These are phyloP conservation scores for Chaetogeoica ovagalla DNA, from an alignment of 2,888 invertebrate species.

Conservation along the genomic window DNA sequence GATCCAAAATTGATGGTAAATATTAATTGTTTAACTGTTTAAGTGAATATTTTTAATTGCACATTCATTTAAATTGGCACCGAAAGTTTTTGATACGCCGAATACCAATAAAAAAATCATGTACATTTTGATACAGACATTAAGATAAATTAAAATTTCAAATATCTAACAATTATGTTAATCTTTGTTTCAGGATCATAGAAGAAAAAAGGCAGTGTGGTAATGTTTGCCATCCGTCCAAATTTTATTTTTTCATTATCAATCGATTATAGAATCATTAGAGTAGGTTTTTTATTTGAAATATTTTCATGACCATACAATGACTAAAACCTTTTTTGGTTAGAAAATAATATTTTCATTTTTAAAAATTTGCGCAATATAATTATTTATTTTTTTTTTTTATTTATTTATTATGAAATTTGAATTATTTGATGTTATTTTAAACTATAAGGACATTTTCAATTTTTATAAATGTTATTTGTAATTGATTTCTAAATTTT, in stretches of 20 bases:
- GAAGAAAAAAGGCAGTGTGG: constrained; percentile 44
- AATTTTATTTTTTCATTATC: background rate
- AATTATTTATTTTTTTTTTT: background rate
- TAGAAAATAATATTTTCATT: background rate
- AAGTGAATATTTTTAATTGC: too few relatives aligned
- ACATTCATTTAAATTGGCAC: too few relatives aligned
- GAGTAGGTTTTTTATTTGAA: background rate
- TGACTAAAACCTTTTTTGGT: background rate
- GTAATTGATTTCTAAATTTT: constrained; percentile 7
- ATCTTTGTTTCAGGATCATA: constrained; percentile 32
- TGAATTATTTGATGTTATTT: background rate
- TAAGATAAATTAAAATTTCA: too few relatives aligned
- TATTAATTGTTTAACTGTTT: background rate
- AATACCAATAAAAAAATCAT: too few relatives aligned
- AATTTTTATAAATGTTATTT: background rate
- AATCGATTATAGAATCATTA: too few relatives aligned
- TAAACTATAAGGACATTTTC: background rate
- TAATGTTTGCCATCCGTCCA: background rate
- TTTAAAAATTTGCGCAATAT: constrained; percentile 25
- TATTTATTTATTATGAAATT: constrained; percentile 14
- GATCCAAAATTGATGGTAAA: constrained; percentile 31
- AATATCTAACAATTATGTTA: background rate
- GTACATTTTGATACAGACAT: too few relatives aligned
- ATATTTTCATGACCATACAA: background rate
- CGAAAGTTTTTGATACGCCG: too few relatives aligned